These are phyloP conservation scores for Melanotaenia boesemani DNA, from an alignment of 2,797 vertebrate species.

Conservation along the genomic window DNA sequence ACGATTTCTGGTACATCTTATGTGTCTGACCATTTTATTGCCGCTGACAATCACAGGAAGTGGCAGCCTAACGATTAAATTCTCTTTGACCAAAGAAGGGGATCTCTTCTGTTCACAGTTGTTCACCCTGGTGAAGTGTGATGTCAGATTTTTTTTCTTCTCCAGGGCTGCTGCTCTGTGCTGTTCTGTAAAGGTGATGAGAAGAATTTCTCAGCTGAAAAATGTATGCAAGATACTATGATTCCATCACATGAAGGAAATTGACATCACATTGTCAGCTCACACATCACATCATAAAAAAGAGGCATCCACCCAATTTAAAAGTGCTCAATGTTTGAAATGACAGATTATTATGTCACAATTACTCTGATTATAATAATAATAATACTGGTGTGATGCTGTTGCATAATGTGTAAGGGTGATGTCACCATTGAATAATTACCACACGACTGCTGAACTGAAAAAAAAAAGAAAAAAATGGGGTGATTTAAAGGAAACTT, in stretches of 20 bases:
- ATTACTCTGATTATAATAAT: slow-evolving; percentile 1
- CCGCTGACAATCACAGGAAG: background rate
- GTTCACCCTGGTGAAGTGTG: background rate
- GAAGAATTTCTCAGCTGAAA: background rate
- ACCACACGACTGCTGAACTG: background rate
- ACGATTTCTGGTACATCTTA: too few species aligned
- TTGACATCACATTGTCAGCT: background rate
- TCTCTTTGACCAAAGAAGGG: background rate
- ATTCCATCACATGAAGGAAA: background rate
- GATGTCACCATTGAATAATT: background rate
- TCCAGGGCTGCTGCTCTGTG: too few species aligned
- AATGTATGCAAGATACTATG: background rate
- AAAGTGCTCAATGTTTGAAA: slow-evolving; percentile 6
- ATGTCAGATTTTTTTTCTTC: background rate
- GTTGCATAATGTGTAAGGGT: slow-evolving; percentile 15
- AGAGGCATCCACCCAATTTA: slow-evolving; percentile 7
- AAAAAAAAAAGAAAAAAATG: background rate
- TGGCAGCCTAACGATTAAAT: background rate
- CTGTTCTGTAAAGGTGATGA: too few species aligned
- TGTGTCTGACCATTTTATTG: background rate
- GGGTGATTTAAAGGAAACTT: too few species aligned
- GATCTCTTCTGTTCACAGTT: background rate
- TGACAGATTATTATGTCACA: slow-evolving; percentile 30
- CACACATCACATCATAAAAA: background rate
- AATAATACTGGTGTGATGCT: background rate